Base-by-base conservation (phyloP, 2,888 invertebrate genomes). In the Marronus borbonicus region DNA sequence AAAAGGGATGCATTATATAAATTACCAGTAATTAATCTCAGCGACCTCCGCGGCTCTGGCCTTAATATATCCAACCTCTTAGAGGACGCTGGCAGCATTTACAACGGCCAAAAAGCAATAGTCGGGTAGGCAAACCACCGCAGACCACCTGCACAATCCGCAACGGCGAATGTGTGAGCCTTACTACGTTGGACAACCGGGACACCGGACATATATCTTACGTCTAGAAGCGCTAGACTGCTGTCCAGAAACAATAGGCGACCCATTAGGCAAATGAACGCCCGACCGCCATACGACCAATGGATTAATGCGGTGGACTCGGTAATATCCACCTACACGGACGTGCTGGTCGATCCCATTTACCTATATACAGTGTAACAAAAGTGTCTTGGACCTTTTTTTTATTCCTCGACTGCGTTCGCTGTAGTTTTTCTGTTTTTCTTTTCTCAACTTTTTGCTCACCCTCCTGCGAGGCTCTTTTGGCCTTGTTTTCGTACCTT, bases 201-300 rank as follows among this genome's bases (percentile, higher is more conserved):
- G 83, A 85, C 84, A 84, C 81, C 77, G 83, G 83, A 85, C 86
- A 87, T 87, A 86, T 87, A 87, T 87, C 87, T 87, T 86, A 80
- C 83, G 85, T 85, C 84, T 86, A 84, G 84, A 85, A 85, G 85
- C 85, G 86, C 85, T 86, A 85, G 86, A 83, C 86, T 85, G 83
- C 87, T 87, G 87, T 87, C 86, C 85, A 85, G 86, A 87, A 86
- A 88, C 88, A 88, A 88, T 88, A 87, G 88, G 85, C 85, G 83
- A 86, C 85, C 87, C 88, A 88, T 88, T 88, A 88, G 87, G 88
- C 87, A 87, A 88, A 88, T 88, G 88, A 88, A 87, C 86, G 86
- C 83, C 83, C 81, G 82, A 78, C 80, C 81, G 80, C 80, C 82
- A 83, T 80, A 70, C 80, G 79, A 81, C 83, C 82, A 83, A 70